Evolutionary conservation across 1,140 invertebrate genomes (phyloP), one percentile per base, ranked within the genome.

Genomic region (Pogonomyrmex barbatus): DNA sequence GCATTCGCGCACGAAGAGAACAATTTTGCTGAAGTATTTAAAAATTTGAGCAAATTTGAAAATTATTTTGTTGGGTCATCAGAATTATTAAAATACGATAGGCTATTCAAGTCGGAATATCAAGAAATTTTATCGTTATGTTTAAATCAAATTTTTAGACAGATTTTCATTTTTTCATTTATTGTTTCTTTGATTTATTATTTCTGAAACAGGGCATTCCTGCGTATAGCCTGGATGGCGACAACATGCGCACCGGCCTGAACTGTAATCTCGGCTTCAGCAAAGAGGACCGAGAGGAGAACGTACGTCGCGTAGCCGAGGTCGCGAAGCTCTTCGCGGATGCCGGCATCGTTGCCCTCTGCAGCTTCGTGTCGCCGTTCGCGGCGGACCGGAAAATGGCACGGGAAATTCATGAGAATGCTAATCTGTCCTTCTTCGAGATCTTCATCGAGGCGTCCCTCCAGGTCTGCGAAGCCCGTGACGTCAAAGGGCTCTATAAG

Each of bases 361-460:
- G 99, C 92, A 98, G 98, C 94, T 99, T 99, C 95, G 99, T 99
- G 0, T 99, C 98, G 62, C 99, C 99, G 0, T 99, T 98, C 95
- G 96, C 97, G 45, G 98, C 98, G 95, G 98, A 99, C 92, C 96
- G 99, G 68, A 97, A 97, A 89, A 96, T 98, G 90, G 99, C 98
- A 0, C 96, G 98, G 70, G 96, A 97, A 85, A 97, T 99, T 81
- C 99, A 99, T 94, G 96, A 97, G 90, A 97, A 98, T 67, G 96
- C 96, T 3, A 97, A 97, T 73, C 94, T 99, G 3, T 97, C 97
- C 24, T 99, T 99, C 95, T 98, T 99, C 93, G 99, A 99, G 95
- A 97, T 99, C 4, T 99, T 98, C 95, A 97, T 99, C 6, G 97
- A 99, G 93, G 99, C 99, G 0, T 98, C 99, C 0, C 92, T 99